phyloP scores from a whole-genome alignment of 35 echinoderm and acorn worm genomes.

The Apostichopus japonicus region DNA sequence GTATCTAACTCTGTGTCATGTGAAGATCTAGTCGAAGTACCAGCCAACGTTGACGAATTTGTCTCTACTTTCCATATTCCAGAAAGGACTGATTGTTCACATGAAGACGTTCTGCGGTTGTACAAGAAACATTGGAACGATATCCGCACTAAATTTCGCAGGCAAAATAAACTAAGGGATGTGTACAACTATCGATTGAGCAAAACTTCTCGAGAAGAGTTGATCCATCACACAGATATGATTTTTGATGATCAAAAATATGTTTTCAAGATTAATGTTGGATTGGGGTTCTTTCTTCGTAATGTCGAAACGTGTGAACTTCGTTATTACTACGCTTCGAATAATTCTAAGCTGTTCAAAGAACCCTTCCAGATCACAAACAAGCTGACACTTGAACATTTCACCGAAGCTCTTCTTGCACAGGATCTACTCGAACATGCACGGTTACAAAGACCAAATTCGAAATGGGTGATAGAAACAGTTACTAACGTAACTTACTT shows the following conservation, averaged over 20 bases:
- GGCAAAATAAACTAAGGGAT: neutral
- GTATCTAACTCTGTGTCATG: neutral
- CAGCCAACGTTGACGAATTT: neutral
- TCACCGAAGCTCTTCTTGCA: constrained; percentile 1
- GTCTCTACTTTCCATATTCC: neutral
- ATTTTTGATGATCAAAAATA: constrained; percentile 43
- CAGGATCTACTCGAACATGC: constrained; percentile 49
- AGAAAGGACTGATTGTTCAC: neutral
- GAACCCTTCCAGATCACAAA: constrained; percentile 39
- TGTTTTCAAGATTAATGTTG: constrained; percentile 52
- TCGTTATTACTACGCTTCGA: constrained; percentile 42
- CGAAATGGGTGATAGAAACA: constrained; percentile 38
- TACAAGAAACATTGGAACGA: constrained; percentile 8
- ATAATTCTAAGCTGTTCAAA: constrained; percentile 35
- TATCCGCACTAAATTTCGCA: constrained; percentile 3
- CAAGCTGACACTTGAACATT: neutral
- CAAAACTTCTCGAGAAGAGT: neutral
- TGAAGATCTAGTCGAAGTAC: constrained; percentile 2
- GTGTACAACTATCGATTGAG: constrained; percentile 1
- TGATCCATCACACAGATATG: neutral
- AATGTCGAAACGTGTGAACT: constrained; percentile 47
- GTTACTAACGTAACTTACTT: constrained; percentile 49
- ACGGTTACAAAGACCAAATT: constrained; percentile 45
- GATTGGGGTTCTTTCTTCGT: constrained; percentile 59
- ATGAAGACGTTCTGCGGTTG: neutral